Evolutionary conservation across 2,797 vertebrate genomes (phyloP), one percentile per base, ranked within the genome.

Genomic region (Apogon talboti): DNA sequence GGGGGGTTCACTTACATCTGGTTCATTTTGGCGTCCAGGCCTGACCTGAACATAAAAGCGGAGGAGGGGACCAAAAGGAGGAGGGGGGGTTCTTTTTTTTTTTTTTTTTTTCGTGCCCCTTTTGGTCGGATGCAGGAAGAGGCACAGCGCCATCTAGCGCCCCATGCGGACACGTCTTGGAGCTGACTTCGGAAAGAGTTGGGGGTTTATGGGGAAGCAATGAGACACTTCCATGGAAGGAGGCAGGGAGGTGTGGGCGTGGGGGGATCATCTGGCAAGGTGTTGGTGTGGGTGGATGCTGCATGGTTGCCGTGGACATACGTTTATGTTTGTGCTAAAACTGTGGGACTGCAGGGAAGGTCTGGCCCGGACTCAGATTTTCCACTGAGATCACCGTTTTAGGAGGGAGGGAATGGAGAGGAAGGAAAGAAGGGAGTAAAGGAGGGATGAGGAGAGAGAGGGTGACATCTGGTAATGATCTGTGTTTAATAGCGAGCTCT

Each of bases 381-480:
- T 92, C 92, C 92, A 91, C 66, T 92, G 89, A 93, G 87, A 78
- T 91, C 90, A 92, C 74, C 11, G 28, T 67, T 73, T 54, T 28
- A 37, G 55, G 37, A 42, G 30, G 38, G 41, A 53, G 37, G 28
- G 37, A 21, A 10, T 7, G 45, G 21, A 24, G 51, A 16, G 54
- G 28, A 41, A 28, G 60, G 15, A 40, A 62, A 64, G 60, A 48
- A 58, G 19, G 48, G 56, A 41, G 7, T 11, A 21, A 30, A 21
- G 49, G 46, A 46, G 63, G 63, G 50, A 48, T 16, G 42, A 51
- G 37, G 43, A 38, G 46, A 16, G 41, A 35, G 33, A 19, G 21
- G 40, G 71, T 40, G 16, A 79, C 90, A 93, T 92, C 88, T 93
- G 91, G 86, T 78, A 88, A 66, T 71, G 78, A 90, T 92, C 79